Percentiles rank a stretch among this genome's conserved stretches.
Evolutionary conservation across 2,113 vertebrate species (phyloP).

Genomic region (Trochalopteron elliotii): DNA sequence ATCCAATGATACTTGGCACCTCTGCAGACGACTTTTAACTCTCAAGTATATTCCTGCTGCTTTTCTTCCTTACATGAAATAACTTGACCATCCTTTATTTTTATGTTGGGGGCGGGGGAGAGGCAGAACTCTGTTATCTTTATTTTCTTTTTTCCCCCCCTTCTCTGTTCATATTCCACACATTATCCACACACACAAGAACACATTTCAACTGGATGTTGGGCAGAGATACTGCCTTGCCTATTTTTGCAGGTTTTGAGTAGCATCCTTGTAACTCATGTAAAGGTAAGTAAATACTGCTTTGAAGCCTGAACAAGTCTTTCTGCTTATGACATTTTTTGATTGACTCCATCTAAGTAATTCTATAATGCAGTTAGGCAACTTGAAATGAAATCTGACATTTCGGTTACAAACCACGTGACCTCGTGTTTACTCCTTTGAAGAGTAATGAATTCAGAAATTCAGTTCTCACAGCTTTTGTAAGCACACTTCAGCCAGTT

Average conservation of each 20-base stretch:
- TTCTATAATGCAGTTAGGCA: not conserved
- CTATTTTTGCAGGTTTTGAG: conserved; percentile 61
- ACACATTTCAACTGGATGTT: not conserved
- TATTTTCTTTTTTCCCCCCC: not conserved
- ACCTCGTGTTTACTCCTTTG: not conserved
- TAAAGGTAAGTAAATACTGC: conserved; percentile 60
- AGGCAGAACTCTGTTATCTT: not conserved
- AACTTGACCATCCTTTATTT: conserved; percentile 10
- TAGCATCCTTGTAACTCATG: conserved; percentile 34
- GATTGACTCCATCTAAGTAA: not conserved
- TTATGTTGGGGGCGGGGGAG: not conserved
- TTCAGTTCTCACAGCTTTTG: not conserved
- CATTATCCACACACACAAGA: conserved; percentile 11
- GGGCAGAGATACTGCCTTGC: conserved; percentile 16
- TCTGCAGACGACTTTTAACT: conserved; percentile 34
- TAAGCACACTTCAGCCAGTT: not conserved
- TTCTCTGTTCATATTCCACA: not conserved
- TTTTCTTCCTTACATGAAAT: conserved; percentile 6
- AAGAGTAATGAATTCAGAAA: not conserved
- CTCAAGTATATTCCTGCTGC: conserved; percentile 27
- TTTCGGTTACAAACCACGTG: not conserved
- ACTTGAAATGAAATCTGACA: not conserved
- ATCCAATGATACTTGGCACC: conserved; percentile 1
- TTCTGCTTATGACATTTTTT: not conserved
- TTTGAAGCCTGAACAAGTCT: conserved; percentile 10